Conservation (phyloP, 2,113 vertebrate genomes). For the Heloderma charlesbogerti region DNA sequence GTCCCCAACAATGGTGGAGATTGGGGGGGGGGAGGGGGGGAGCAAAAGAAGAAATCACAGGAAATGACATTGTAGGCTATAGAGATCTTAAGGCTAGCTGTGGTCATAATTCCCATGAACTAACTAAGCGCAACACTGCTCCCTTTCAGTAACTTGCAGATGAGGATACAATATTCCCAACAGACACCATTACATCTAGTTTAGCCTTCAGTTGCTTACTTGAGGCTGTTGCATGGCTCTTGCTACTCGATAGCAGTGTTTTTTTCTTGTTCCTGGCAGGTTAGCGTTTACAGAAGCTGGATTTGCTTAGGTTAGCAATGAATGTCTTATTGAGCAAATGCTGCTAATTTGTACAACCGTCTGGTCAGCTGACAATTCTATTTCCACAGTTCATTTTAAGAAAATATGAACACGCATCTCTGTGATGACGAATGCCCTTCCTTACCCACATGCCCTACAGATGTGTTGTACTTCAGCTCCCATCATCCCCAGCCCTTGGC, state of each 20-base stretch:
- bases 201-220: background rate
- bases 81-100: too few relatives aligned
- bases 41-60: too few relatives aligned
- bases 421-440: background rate
- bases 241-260: slow-evolving; percentile 50
- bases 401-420: background rate
- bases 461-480: too few relatives aligned
- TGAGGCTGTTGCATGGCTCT: slow-evolving; percentile 38
- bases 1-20: too few relatives aligned
- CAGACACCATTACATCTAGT: background rate
- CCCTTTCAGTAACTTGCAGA: too few relatives aligned
- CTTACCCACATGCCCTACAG: too few relatives aligned
- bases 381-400: background rate
- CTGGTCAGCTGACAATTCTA: background rate
- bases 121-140: too few relatives aligned
- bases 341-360: background rate
- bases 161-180: background rate
- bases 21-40: too few relatives aligned
- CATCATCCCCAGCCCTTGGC: too few relatives aligned
- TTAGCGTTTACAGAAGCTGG: slow-evolving; percentile 40
- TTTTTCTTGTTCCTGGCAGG: slow-evolving; percentile 43
- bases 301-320: slow-evolving; percentile 3
- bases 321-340: slow-evolving; percentile 47
- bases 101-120: background rate
- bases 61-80: too few relatives aligned